A percentile compares a stretch with the other conserved stretches of the same genome.
Evolutionary conservation across 2,797 vertebrate species (phyloP).

Genomic region (Triplophysa bombifrons): DNA sequence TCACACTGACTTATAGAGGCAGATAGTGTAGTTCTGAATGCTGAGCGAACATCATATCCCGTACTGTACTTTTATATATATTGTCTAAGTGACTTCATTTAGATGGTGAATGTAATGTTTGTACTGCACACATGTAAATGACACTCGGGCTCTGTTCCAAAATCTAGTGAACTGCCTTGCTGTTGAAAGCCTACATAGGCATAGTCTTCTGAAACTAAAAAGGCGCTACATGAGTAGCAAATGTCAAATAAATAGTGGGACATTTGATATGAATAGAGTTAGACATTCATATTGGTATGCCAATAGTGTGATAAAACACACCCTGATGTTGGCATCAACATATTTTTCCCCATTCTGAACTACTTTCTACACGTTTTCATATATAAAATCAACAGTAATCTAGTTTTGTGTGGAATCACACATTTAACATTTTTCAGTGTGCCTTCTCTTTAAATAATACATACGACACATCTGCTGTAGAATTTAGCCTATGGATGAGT

Average conservation of each 20-base stretch:
- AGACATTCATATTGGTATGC: background rate
- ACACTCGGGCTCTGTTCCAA: background rate
- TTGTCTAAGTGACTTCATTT: background rate
- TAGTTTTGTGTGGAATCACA: no score
- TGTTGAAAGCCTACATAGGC: background rate
- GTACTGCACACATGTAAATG: background rate
- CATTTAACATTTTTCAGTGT: background rate
- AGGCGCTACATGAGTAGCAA: background rate
- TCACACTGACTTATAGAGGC: conserved; percentile 34
- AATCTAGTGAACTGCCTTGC: conserved; percentile 5
- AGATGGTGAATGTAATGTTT: background rate
- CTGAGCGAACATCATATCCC: conserved; percentile 13
- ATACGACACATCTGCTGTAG: background rate
- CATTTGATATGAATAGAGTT: background rate
- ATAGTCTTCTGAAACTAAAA: background rate
- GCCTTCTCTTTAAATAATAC: background rate
- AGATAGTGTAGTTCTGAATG: conserved; percentile 38
- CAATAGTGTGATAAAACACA: no score
- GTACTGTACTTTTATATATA: conserved; percentile 15
- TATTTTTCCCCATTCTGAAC: no score
- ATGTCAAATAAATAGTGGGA: background rate
- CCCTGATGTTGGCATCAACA: no score
- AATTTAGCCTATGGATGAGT: background rate
- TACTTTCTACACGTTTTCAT: no score
- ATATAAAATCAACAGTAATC: no score